A percentile compares a stretch with the other conserved stretches of the same genome.
These are phyloP conservation scores for Epinephelus malabaricus DNA, from an alignment of 2,797 vertebrate genomes.

Conservation along the genomic window DNA sequence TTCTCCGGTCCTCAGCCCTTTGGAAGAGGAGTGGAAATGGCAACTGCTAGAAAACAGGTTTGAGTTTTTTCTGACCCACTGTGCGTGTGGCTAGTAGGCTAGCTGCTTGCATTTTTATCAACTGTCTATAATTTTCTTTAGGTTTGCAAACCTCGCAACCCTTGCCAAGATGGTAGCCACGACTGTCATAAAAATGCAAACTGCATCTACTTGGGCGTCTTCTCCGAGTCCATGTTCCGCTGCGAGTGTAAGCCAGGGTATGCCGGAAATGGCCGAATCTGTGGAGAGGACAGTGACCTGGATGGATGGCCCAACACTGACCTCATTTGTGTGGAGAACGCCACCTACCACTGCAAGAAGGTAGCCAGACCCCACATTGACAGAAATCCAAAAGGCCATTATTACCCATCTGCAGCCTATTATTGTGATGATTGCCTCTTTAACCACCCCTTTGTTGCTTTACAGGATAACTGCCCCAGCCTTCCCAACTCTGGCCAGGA, in stretches of 20 bases:
- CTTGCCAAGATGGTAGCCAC: constrained; percentile 95
- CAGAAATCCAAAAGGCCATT: constrained; percentile 43
- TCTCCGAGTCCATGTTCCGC: constrained; percentile 96
- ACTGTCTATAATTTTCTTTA: constrained; percentile 71
- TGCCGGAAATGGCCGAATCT: constrained; percentile 96
- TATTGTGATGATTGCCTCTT: constrained; percentile 59
- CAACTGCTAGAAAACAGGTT: constrained; percentile 96
- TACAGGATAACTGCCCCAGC: constrained; percentile 97
- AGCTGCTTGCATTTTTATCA: constrained; percentile 39
- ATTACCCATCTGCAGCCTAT: constrained; percentile 45
- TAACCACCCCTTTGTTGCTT: constrained; percentile 67
- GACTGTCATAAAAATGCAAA: constrained; percentile 97
- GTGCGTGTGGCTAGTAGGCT: constrained; percentile 1
- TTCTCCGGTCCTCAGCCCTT: constrained; percentile 95
- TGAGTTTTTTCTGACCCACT: constrained; percentile 31
- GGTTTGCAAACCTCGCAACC: constrained; percentile 96
- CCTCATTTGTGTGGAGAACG: constrained; percentile 94
- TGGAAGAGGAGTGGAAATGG: constrained; percentile 91
- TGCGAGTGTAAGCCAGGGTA: constrained; percentile 99
- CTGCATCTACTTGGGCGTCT: constrained; percentile 97
- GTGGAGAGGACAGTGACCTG: constrained; percentile 96
- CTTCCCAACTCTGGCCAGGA: constrained; percentile 99
- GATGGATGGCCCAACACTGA: constrained; percentile 97
- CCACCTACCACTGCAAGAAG: constrained; percentile 99
- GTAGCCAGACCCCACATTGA: constrained; percentile 81